These are phyloP conservation scores for Euleptes europaea DNA, from an alignment of 2,113 vertebrate genomes.

Conservation along the genomic window DNA sequence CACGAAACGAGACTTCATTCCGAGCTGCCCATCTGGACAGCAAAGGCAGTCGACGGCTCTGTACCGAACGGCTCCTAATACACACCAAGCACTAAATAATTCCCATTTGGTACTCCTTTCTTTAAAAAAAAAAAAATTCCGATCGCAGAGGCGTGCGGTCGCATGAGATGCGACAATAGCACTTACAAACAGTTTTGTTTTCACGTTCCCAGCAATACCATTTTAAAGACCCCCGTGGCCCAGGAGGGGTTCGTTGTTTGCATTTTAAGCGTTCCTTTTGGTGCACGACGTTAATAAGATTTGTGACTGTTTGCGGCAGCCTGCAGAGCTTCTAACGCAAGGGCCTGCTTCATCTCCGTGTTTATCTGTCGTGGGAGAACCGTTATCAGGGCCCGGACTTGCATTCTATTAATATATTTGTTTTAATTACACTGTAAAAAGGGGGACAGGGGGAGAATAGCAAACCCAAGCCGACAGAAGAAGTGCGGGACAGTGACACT, in stretches of 20 bases:
- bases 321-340: conserved; percentile 50
- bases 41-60: neutral
- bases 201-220: neutral
- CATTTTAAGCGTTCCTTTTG: conserved; percentile 21
- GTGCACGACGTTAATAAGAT: conserved; percentile 35
- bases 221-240: neutral
- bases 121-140: neutral
- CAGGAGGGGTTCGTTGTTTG: neutral
- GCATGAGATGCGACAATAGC: neutral
- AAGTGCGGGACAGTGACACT: neutral
- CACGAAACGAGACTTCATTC: neutral
- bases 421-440: conserved; percentile 47
- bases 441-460: neutral
- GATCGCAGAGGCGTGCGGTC: neutral
- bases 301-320: conserved; percentile 30
- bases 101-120: neutral
- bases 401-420: conserved; percentile 62
- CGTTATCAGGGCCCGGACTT: conserved; percentile 34
- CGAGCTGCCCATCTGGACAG: neutral
- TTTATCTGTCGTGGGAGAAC: conserved; percentile 55
- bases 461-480: conserved; percentile 54
- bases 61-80: neutral
- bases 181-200: neutral
- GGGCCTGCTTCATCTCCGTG: conserved; percentile 56
- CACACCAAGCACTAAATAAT: neutral